These are phyloP conservation scores for Myripristis jacobus DNA, from an alignment of 2,797 vertebrate species.

Conservation along the genomic window DNA sequence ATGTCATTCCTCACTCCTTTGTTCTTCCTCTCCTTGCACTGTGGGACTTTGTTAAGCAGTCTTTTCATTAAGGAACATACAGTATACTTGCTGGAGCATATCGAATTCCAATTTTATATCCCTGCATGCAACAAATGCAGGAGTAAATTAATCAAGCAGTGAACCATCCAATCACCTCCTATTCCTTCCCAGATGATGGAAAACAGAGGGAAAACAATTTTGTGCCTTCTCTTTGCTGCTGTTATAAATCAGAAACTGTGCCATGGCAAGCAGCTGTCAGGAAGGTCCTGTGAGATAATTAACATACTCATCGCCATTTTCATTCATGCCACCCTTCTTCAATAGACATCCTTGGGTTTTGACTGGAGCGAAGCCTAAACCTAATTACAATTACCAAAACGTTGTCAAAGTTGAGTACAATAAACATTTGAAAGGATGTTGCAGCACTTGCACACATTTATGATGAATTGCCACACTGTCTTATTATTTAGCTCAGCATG, in stretches of 20 bases:
- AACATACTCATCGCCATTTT: conserved; percentile 53
- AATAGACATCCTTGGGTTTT: conserved; percentile 9
- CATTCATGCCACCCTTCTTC: conserved; percentile 15
- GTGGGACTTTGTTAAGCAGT: conserved; percentile 21
- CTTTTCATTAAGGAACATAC: conserved; percentile 46
- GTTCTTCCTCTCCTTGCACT: neutral
- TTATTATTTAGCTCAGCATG: conserved; percentile 62
- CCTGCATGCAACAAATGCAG: conserved; percentile 24
- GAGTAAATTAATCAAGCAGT: conserved; percentile 57
- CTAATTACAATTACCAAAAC: conserved; percentile 65
- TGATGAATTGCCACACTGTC: conserved; percentile 67
- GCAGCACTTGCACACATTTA: conserved; percentile 38
- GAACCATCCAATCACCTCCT: conserved; percentile 49
- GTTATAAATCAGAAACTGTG: conserved; percentile 69
- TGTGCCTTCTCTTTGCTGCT: conserved; percentile 30
- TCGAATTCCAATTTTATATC: conserved; percentile 15
- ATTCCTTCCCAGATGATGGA: conserved; percentile 48
- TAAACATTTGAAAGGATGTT: conserved; percentile 59
- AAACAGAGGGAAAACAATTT: conserved; percentile 47
- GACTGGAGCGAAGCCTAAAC: conserved; percentile 36
- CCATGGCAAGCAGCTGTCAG: conserved; percentile 51
- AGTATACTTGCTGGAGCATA: conserved; percentile 14
- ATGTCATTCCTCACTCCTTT: too few species aligned
- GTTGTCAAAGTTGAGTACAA: conserved; percentile 43
- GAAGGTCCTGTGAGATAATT: conserved; percentile 65